Base-by-base conservation (phyloP, 1,140 invertebrate genomes). In the Nylanderia fulva region DNA sequence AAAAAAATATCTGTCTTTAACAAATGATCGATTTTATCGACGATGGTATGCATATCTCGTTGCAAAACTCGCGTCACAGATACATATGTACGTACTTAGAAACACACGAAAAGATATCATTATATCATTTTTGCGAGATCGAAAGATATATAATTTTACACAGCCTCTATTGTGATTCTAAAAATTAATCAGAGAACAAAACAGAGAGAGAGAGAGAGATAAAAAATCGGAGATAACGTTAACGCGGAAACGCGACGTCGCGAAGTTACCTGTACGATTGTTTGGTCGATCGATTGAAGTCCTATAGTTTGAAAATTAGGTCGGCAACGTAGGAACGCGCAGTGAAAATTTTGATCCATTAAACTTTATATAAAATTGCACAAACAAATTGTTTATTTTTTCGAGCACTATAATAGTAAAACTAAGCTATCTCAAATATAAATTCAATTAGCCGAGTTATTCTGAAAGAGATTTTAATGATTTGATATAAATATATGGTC, bases 201-300 rank as follows among this genome's bases (percentile, higher is more conserved):
- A 60, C 24, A n/a, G n/a, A n/a, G n/a, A n/a, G n/a, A n/a, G n/a
- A n/a, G n/a, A 24, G 52, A 0, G 4, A 42, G 21, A 24, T 36
- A 6, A 13, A 42, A 33, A 75, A 42, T 64, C 54, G 18, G 68
- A 33, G 27, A 56, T 18, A 45, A 13, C 21, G 0, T 18, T 45
- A 11, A 21, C 8, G 11, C 8, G 8, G 64, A 63, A 9, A 29
- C 27, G 2, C 18, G 1, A 11, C 5, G n/a, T 58, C 7, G n/a
- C 52, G 33, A 74, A 36, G 64, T 69, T 74, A 42, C 63, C 24
- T 29, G 27, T 2, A 15, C 21, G 7, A 1, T n/a, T 82, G 91
- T 91, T 92, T 91, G 90, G 74, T 92, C 91, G 85, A 92, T 92
- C 39, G 79, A 90, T 92, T 33, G 45, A 24, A 45, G 69, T 80